phyloP scores from a whole-genome alignment of 2,888 invertebrate species.

The Hemistola chrysoprasaria region DNA sequence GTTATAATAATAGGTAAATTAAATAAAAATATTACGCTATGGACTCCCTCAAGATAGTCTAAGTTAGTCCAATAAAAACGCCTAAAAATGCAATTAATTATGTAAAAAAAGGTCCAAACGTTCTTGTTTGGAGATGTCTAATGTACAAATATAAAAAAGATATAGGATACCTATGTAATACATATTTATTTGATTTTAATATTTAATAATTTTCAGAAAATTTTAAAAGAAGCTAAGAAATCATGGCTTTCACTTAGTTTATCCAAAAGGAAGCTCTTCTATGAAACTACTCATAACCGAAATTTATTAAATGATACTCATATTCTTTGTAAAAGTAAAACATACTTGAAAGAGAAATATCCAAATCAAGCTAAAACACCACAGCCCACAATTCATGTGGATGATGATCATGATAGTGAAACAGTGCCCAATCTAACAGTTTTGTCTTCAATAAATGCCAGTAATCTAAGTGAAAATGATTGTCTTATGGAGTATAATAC shows the following conservation, averaged over 20 bases:
- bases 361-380: slow-evolving; percentile 3
- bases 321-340: slow-evolving; percentile 48
- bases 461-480: not conserved
- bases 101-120: no score
- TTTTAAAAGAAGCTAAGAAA: slow-evolving; percentile 47
- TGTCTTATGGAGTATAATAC: not conserved
- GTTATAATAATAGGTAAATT: no score
- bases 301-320: slow-evolving; percentile 31
- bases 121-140: no score
- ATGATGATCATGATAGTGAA: not conserved
- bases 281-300: slow-evolving; percentile 24
- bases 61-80: no score
- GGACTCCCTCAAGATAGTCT: no score
- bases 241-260: slow-evolving; percentile 59
- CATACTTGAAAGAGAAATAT: slow-evolving; percentile 46
- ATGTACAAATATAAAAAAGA: no score
- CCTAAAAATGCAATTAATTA: no score
- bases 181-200: not conserved
- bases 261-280: slow-evolving; percentile 48
- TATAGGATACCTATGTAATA: no score
- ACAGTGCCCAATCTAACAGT: not conserved
- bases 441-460: not conserved
- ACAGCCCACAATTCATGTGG: not conserved
- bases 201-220: slow-evolving; percentile 36
- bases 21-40: no score